Conservation (phyloP, 2,797 vertebrate genomes). For the Dicrostonyx torquatus region DNA sequence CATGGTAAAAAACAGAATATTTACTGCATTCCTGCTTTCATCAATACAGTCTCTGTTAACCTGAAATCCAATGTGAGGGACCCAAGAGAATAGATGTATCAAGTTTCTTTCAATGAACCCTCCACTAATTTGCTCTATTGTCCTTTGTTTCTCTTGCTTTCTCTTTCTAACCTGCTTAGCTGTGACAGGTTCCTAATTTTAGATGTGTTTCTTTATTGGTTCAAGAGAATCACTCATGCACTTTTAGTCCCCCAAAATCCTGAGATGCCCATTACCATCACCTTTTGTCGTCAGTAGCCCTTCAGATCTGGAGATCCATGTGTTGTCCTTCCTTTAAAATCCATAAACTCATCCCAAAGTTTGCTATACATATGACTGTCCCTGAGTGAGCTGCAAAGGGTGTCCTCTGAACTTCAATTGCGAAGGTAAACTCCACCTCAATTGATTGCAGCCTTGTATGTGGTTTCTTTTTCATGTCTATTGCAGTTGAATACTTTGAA, state of each 20-base stretch:
- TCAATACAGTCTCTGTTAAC: not conserved
- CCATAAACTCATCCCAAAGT: not conserved
- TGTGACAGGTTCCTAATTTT: not conserved
- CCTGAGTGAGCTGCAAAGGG: not conserved
- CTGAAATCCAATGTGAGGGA: not conserved
- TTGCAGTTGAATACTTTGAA: conserved; percentile 10
- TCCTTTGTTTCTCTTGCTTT: not conserved
- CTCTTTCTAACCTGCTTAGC: not conserved
- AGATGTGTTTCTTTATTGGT: not conserved
- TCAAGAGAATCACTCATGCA: not conserved
- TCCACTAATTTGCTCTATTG: not conserved
- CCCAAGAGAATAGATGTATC: not conserved
- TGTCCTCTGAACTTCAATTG: not conserved
- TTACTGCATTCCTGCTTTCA: not conserved
- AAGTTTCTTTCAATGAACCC: not conserved
- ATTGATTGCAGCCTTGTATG: not conserved
- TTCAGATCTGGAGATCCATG: not conserved
- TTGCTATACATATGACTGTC: not conserved
- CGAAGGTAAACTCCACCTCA: not conserved
- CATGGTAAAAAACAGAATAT: not conserved
- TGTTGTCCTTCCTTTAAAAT: not conserved
- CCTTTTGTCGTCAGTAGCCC: not conserved
- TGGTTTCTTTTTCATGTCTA: not conserved
- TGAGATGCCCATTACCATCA: not conserved
- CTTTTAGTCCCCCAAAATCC: not conserved